Base-by-base conservation (phyloP, 2,888 invertebrate species). In the Heteromyza rotundicornis region DNA sequence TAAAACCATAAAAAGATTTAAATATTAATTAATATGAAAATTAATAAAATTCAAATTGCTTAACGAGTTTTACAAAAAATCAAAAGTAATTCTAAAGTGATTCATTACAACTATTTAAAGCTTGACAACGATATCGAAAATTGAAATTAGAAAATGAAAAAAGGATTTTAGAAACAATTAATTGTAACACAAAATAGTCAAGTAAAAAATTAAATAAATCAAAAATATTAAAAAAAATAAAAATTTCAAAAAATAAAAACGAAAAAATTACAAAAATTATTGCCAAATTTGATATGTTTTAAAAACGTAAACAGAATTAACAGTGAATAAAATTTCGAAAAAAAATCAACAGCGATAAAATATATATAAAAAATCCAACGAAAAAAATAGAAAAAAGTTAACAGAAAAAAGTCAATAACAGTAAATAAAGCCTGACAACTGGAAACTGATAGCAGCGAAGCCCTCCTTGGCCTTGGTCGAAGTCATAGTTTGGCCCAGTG, bases 291-390 rank as follows among this genome's bases (percentile, higher is more conserved):
- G 2, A 62, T 56, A 36, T 51, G 17, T 35, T n/a, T 56, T 55
- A 52, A 55, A 53, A 50, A 23, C 22, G 36, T 59, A 51, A 63
- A 60, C 2, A 59, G 54, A 20, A 57, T 51, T 51, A 64, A 54
- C 22, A 59, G 53, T n/a, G 52, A 20, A 47, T 58, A 63, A 56
- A 64, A 61, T 24, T 36, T 47, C 35, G 17, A 64, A 49, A 54
- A 14, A 50, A 20, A 3, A 32, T 51, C 44, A 60, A 44, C 16
- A 63, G 63, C 60, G 62, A 59, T 27, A 57, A 49, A 49, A 23
- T 54, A 40, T 40, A 10, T 14, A 22, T 16, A 51, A 40, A 2
- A 12, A n/a, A 12, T 14, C 40, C 23, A 24, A 36, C 35, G 51
- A 57, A 51, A 59, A 58, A 62, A 50, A 54, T 56, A 49, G 52